Evolutionary conservation across 2,113 vertebrate species (phyloP).

Genomic region (Melozone crissalis): DNA sequence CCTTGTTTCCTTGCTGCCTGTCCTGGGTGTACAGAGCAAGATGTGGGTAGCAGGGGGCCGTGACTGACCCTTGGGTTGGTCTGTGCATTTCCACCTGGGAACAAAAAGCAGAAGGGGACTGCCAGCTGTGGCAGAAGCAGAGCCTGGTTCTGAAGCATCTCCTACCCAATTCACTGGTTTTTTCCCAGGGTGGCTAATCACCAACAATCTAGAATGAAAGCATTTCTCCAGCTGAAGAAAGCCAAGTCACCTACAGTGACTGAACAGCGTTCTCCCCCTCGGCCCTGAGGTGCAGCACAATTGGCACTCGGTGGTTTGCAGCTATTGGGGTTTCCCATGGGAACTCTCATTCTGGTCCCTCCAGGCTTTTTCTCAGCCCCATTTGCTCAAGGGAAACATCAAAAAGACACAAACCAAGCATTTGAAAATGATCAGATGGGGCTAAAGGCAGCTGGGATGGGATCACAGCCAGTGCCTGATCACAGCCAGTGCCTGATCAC

Average conservation of each 20-base stretch:
- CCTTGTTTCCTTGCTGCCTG: no score
- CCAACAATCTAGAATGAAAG: not conserved
- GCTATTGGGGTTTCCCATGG: not conserved
- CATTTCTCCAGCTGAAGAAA: not conserved
- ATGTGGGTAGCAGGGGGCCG: not conserved
- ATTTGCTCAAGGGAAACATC: not conserved
- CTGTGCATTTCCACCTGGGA: not conserved
- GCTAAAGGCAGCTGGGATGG: not conserved
- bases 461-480: not conserved
- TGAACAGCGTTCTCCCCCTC: not conserved
- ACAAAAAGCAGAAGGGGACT: not conserved
- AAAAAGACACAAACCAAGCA: not conserved
- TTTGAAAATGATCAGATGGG: not conserved
- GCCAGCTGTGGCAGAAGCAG: not conserved
- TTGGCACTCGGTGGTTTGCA: not conserved
- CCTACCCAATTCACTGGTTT: not conserved
- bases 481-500: not conserved
- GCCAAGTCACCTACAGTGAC: not conserved
- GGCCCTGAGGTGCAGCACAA: not conserved
- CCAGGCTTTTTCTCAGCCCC: not conserved
- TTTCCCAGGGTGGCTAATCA: not conserved
- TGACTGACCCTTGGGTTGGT: not conserved
- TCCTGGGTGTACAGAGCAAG: not conserved
- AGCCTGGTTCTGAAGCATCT: not conserved
- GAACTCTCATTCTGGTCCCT: not conserved